Percentiles rank a stretch among this genome's conserved stretches.
phyloP scores from a whole-genome alignment of 2,888 invertebrate genomes.

The Chrysodeixis includens region DNA sequence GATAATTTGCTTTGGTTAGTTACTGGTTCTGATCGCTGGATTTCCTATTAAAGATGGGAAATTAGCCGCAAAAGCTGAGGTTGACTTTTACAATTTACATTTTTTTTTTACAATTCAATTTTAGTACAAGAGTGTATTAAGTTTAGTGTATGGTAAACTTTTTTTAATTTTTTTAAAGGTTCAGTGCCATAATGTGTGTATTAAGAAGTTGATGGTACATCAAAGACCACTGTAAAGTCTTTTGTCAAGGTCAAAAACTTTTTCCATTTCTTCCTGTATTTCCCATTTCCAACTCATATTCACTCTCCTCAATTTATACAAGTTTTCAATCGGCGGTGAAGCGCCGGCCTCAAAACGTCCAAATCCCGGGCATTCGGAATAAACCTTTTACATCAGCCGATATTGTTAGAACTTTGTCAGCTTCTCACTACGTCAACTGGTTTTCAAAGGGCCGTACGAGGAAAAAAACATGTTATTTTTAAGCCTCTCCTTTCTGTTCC shows the following conservation, averaged over 20 bases:
- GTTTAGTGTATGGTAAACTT: too few species aligned
- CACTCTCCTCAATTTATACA: background rate
- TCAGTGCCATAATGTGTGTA: too few species aligned
- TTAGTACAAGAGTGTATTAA: too few species aligned
- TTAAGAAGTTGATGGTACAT: too few species aligned
- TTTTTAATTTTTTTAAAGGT: too few species aligned
- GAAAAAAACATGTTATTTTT: slow-evolving; percentile 8
- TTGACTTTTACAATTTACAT: too few species aligned
- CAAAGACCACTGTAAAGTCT: too few species aligned
- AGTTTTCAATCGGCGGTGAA: background rate
- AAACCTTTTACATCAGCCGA: slow-evolving; percentile 5
- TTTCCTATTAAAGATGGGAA: too few species aligned
- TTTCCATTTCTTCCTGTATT: background rate
- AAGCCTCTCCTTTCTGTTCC: background rate
- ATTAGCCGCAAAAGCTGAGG: background rate
- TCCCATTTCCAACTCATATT: background rate
- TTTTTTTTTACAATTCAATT: too few species aligned
- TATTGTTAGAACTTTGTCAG: slow-evolving; percentile 1
- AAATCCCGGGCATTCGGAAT: background rate
- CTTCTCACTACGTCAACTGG: background rate
- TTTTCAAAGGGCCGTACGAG: slow-evolving; percentile 6
- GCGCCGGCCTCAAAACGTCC: background rate
- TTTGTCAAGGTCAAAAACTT: background rate
- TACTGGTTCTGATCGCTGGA: background rate
- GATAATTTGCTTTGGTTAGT: background rate